Evolutionary conservation across 2,888 invertebrate species (phyloP).

Genomic region (Thymelicus sylvestris): DNA sequence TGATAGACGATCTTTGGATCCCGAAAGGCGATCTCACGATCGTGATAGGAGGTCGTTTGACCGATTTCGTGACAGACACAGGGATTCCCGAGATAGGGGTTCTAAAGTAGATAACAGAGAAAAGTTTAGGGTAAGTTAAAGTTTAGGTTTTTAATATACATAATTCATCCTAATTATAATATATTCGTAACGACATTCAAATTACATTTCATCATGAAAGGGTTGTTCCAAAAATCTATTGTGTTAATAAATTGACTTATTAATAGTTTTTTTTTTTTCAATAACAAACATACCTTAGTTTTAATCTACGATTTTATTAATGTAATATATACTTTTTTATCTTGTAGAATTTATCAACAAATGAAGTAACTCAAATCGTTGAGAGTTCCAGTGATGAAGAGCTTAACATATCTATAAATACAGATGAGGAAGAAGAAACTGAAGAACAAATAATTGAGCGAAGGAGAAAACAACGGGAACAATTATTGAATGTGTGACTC

Average conservation of each 20-base stretch:
- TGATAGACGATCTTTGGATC: constrained; percentile 46
- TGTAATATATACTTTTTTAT: constrained; percentile 3
- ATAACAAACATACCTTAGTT: too few species aligned
- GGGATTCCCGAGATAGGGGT: constrained; percentile 61
- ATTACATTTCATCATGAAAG: neutral
- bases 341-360: constrained; percentile 86
- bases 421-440: constrained; percentile 94
- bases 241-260: too few species aligned
- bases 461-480: constrained; percentile 94
- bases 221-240: too few species aligned
- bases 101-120: constrained; percentile 56
- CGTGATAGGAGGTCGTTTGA: constrained; percentile 50
- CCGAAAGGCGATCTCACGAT: constrained; percentile 13
- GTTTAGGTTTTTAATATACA: constrained; percentile 16
- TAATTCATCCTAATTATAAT: too few species aligned
- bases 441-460: constrained; percentile 97
- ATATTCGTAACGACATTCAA: neutral
- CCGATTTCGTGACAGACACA: constrained; percentile 46
- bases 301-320: neutral
- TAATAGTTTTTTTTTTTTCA: too few species aligned
- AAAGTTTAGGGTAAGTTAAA: constrained; percentile 54
- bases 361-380: constrained; percentile 90
- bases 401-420: constrained; percentile 89
- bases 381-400: constrained; percentile 90
- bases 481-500: constrained; percentile 89